Conservation (phyloP, 2,888 invertebrate genomes). For the Dicyrtoma fusca region DNA sequence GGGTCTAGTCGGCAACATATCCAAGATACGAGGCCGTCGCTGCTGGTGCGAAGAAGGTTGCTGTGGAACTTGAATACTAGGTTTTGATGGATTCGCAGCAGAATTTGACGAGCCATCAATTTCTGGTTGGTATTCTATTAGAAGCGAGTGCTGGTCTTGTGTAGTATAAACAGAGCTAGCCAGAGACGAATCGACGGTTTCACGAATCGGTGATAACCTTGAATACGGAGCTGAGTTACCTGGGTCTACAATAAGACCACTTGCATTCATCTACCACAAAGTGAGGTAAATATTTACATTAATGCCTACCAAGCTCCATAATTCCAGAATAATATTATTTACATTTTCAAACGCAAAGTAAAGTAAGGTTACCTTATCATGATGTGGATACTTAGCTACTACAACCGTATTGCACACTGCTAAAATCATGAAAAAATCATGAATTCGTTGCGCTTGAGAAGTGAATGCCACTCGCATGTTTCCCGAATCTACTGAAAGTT, state of each 20-base stretch:
- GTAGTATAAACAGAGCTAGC: slow-evolving; percentile 39
- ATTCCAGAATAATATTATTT: background rate
- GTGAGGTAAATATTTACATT: background rate
- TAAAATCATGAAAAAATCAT: slow-evolving; percentile 86
- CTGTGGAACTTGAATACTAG: background rate
- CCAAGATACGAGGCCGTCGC: slow-evolving; percentile 26
- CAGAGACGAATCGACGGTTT: slow-evolving; percentile 48
- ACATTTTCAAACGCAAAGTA: background rate
- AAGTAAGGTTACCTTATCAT: slow-evolving; percentile 73
- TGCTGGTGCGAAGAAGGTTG: background rate
- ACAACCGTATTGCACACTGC: slow-evolving; percentile 97
- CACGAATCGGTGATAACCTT: slow-evolving; percentile 51
- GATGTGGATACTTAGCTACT: slow-evolving; percentile 82
- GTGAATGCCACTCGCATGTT: slow-evolving; percentile 21
- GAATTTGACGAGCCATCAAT: background rate
- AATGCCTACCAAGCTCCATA: background rate
- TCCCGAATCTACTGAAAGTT: slow-evolving; percentile 33
- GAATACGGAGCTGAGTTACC: slow-evolving; percentile 29
- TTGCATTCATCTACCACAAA: slow-evolving; percentile 62
- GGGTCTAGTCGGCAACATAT: slow-evolving; percentile 48
- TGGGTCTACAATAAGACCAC: slow-evolving; percentile 59
- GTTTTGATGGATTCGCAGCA: background rate
- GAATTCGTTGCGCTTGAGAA: slow-evolving; percentile 72
- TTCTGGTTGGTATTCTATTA: slow-evolving; percentile 43
- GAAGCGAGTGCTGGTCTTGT: slow-evolving; percentile 44